These are phyloP conservation scores for Dinothrombium tinctorium DNA, from an alignment of 1,140 invertebrate genomes.

Conservation along the genomic window DNA sequence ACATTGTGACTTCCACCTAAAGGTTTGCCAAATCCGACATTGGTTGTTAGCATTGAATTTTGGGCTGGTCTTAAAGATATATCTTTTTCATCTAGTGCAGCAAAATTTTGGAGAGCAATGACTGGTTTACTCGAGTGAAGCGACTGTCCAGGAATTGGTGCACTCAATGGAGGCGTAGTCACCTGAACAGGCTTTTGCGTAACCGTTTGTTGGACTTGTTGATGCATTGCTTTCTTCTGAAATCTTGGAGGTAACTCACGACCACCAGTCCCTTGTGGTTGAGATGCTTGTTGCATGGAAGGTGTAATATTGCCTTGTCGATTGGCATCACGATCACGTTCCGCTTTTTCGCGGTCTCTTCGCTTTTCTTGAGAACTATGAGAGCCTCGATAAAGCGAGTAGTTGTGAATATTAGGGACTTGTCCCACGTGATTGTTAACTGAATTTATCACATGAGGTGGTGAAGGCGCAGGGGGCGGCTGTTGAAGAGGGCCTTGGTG, in stretches of 20 bases:
- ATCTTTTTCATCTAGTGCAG: conserved; percentile 1
- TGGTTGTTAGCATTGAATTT: conserved; percentile 57
- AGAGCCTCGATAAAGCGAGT: too few species aligned
- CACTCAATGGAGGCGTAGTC: background rate
- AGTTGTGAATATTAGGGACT: too few species aligned
- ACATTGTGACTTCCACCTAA: background rate
- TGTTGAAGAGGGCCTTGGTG: too few species aligned
- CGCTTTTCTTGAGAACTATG: too few species aligned
- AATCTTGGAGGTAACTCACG: conserved; percentile 48
- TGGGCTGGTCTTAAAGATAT: conserved; percentile 48
- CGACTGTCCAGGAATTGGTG: background rate
- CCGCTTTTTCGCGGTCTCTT: too few species aligned
- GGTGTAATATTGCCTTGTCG: too few species aligned
- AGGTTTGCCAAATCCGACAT: conserved; percentile 23
- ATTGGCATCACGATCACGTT: too few species aligned
- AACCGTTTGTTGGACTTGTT: conserved; percentile 1
- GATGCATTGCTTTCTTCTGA: conserved; percentile 39
- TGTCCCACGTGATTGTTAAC: too few species aligned
- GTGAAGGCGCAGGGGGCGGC: too few species aligned
- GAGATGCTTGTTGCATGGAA: too few species aligned
- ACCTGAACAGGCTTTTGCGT: background rate
- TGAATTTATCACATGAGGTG: too few species aligned
- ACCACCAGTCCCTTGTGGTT: background rate
- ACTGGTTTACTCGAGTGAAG: background rate
- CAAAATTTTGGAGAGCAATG: background rate